Percentiles rank a stretch among this genome's conserved stretches.
Evolutionary conservation across 2,888 invertebrate species (phyloP).

Genomic region (Synergus umbraculus): DNA sequence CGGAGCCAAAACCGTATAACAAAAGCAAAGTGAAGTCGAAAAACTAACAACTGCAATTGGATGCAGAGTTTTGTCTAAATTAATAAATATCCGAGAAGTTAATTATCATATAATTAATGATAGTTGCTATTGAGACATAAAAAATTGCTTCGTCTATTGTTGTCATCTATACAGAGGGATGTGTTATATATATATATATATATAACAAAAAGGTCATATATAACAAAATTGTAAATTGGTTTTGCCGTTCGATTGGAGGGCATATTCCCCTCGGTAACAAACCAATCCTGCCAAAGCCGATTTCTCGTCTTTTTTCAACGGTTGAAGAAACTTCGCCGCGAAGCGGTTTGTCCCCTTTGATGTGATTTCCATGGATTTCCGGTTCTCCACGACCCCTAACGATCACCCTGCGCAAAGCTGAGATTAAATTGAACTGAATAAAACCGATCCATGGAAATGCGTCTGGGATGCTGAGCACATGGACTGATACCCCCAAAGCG

Average conservation of each 20-base stretch:
- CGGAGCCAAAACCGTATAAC: neutral
- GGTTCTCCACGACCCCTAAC: neutral
- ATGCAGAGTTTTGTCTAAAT: no score
- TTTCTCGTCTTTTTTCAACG: neutral
- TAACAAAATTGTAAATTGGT: neutral
- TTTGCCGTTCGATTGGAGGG: neutral
- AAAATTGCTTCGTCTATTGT: neutral
- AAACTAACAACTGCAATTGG: no score
- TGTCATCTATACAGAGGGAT: neutral
- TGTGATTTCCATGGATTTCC: neutral
- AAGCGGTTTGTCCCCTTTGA: constrained; percentile 11
- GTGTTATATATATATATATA: no score
- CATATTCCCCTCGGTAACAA: constrained; percentile 8
- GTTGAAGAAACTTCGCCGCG: neutral
- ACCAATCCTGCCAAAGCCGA: neutral
- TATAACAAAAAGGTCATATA: neutral
- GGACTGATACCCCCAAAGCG: neutral
- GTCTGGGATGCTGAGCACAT: neutral
- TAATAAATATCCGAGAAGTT: no score
- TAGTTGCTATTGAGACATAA: neutral
- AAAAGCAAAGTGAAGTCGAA: neutral
- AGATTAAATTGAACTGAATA: constrained; percentile 3
- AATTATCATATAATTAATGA: no score
- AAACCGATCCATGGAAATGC: neutral
- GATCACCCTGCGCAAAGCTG: neutral